A percentile compares a stretch with the other conserved stretches of the same genome.
These are phyloP conservation scores for Bos javanicus DNA, from an alignment of 2,113 vertebrate genomes.

Conservation along the genomic window DNA sequence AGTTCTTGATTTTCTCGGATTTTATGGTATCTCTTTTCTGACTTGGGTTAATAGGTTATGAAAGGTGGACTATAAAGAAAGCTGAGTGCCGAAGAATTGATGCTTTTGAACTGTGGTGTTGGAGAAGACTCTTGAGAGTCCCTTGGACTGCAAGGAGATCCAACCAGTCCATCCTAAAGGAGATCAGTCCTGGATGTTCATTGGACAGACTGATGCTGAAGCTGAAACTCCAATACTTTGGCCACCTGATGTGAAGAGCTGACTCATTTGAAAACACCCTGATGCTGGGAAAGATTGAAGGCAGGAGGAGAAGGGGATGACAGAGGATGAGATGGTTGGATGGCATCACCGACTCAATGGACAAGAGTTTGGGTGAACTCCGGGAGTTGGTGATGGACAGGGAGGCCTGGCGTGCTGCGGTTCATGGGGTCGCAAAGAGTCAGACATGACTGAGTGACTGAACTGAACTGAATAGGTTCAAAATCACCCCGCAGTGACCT, in stretches of 20 bases:
- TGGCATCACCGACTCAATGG: background rate
- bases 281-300: background rate
- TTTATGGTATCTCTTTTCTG: background rate
- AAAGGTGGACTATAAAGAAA: background rate
- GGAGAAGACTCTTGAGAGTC: background rate
- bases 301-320: background rate
- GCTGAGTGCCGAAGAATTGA: background rate
- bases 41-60: background rate
- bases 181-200: background rate
- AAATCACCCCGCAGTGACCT: too few relatives aligned
- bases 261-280: background rate
- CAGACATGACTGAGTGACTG: fast-evolving
- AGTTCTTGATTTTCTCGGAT: background rate
- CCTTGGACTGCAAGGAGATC: background rate
- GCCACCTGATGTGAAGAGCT: background rate
- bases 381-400: fast-evolving
- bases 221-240: background rate
- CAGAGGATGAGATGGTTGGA: background rate
- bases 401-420: background rate
- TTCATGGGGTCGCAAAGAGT: background rate
- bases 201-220: background rate
- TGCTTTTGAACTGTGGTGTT: background rate
- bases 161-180: background rate
- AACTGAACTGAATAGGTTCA: background rate
- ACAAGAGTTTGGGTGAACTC: background rate